Base-by-base conservation (phyloP, 2,113 vertebrate species). In the Turnix velox region DNA sequence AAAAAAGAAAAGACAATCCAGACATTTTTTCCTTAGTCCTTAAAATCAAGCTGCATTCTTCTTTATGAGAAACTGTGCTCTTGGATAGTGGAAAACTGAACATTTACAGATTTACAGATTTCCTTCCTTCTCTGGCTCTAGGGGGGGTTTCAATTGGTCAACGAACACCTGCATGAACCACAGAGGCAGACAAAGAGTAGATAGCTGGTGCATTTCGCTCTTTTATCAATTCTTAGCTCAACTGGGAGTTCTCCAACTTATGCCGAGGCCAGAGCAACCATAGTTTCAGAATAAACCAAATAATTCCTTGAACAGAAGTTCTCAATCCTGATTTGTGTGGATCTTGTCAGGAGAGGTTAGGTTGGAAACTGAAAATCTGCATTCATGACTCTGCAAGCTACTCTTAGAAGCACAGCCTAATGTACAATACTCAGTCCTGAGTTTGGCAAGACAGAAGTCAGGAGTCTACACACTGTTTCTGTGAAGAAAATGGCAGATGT, bases 191-290 rank as follows among this genome's bases (percentile, higher is more conserved):
- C 27, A 77, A 71, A 78, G 17, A 45, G 19, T 19, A 52, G 33
- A 49, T 5, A 57, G 37, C 14, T 55, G 35, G 9, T 72, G 35
- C 4, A 6, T 48, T 95, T 87, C 22, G 10, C 23, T 40, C 15
- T 73, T 78, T 63, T 68, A 65, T 48, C 71, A 83, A 13, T 76
- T 91, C 69, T 84, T 61, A 68, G 54, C 33, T 87, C 55, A 31
- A 71, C 48, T 84, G 40, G 33, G 59, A 71, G 48, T 87, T 49
- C 65, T 74, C 55, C 58, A 58, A 80, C 62, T 73, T 59, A 6
- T 42, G 42, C 63, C 14, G 1, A 80, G 59, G 80, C 42, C 22
- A 58, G 43, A 78, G n/a, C 25, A 88, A 54, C 17, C 28, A 40
- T 2, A 67, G 27, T 45, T 92, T 93, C 68, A 86, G 67, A 39